A percentile compares a stretch with the other conserved stretches of the same genome.
Evolutionary conservation across 2,888 invertebrate genomes (phyloP).

Genomic region (Taenaris catops): DNA sequence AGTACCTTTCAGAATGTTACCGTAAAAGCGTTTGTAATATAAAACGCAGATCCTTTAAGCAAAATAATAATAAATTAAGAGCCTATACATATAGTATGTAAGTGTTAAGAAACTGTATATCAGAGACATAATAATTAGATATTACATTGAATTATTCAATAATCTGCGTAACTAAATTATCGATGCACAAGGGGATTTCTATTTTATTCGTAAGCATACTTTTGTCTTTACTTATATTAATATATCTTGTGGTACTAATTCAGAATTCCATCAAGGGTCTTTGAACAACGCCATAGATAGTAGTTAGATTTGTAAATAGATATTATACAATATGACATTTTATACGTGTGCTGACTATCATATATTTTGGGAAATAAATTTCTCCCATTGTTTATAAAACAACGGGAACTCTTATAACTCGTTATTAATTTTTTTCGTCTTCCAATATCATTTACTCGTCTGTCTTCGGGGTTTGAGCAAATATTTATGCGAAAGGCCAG

Average conservation of each 20-base stretch:
- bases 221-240: conserved; percentile 20
- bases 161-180: conserved; percentile 20
- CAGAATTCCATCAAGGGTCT: conserved; percentile 40
- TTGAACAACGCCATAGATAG: conserved; percentile 46
- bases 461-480: conserved; percentile 2
- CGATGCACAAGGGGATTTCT: conserved; percentile 23
- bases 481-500: conserved; percentile 12
- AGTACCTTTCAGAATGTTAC: conserved; percentile 12
- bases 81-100: conserved; percentile 17
- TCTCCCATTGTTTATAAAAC: conserved; percentile 16
- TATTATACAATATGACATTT: conserved; percentile 50
- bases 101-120: conserved; percentile 23
- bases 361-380: conserved; percentile 27
- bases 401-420: conserved; percentile 19
- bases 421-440: conserved; percentile 55
- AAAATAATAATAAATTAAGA: conserved; percentile 8
- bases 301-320: conserved; percentile 63
- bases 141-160: conserved; percentile 17
- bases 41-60: conserved; percentile 5
- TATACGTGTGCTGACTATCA: conserved; percentile 56
- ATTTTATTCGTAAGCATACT: conserved; percentile 22
- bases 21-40: conserved; percentile 9
- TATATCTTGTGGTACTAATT: conserved; percentile 33
- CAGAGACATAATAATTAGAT: conserved; percentile 18
- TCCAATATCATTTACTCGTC: conserved; percentile 37